Base-by-base conservation (phyloP, 2,113 vertebrate genomes). In the Ceratotherium simum region DNA sequence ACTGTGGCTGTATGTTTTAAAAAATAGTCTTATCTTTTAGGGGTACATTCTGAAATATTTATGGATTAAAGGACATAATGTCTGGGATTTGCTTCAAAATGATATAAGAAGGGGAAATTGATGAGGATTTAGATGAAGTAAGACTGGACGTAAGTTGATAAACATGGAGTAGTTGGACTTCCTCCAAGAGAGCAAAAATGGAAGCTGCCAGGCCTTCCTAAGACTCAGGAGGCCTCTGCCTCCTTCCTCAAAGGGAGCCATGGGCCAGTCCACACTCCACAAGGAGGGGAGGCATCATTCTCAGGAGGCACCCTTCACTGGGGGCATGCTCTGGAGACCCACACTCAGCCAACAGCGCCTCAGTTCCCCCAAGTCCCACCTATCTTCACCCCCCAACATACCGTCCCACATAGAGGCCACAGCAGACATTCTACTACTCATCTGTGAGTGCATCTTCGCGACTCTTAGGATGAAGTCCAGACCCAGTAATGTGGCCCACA, bases 221-320 rank as follows among this genome's bases (percentile, higher is more conserved):
- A 85, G 10, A 31, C 56, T 4, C 3, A 2, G 9, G 73, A 69
- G 27, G 51, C 31, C 13, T 39, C 39, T 8, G 3, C 67, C 60
- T 9, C 4, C 67, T 25, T 31, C 39, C 70, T 23, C 70, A 27
- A 4, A 79, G 48, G 27, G 56, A 73, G 42, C 16, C 48, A 9
- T 0, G 5, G 67, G 39, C 27, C 9, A 29, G 27, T 23, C 27
- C 12, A 2, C 6, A 0, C 21, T 46, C 12, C 12, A 2, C 1
- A 27, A 5, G 10, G 46, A 46, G 42, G 48, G 20, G 31, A 51
- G 31, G 21, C 36, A 2, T 18, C 27, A 0, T 62, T 89, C 56
- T 67, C 58, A 23, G n/a, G 46, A n/a, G 23, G 9, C 23, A 46
- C 33, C 29, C 21, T 64, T 56, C 72, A 20, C 0, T 3, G 12